phyloP scores from a whole-genome alignment of 2,888 invertebrate genomes.

The Rhamnusium bicolor region DNA sequence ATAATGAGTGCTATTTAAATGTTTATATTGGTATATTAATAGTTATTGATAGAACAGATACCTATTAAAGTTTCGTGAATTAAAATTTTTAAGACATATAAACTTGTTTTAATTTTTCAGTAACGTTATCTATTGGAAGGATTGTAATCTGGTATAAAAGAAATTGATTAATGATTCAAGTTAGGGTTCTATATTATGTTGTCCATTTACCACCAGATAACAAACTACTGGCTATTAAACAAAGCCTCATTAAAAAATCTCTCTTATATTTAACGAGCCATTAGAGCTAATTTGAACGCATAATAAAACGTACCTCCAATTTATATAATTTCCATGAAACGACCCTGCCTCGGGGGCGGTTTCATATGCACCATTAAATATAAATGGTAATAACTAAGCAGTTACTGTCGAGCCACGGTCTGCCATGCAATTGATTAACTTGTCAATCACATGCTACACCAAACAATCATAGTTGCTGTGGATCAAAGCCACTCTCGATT shows the following conservation, averaged over 20 bases:
- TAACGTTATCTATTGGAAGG: no score
- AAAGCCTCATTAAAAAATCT: not conserved
- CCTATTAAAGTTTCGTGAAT: no score
- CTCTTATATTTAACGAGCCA: slow-evolving; percentile 3
- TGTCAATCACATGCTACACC: slow-evolving; percentile 59
- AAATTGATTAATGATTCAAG: not conserved
- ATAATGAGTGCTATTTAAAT: no score
- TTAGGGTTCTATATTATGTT: not conserved
- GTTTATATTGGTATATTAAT: no score
- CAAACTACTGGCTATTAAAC: not conserved
- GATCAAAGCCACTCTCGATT: slow-evolving; percentile 35
- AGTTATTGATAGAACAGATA: no score
- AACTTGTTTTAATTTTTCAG: no score
- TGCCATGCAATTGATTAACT: slow-evolving; percentile 56
- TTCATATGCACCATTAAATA: slow-evolving; percentile 42
- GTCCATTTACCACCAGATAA: not conserved
- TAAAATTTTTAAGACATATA: no score
- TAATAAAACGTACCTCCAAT: slow-evolving; percentile 17
- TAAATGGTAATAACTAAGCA: slow-evolving; percentile 49
- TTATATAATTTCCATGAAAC: slow-evolving; percentile 31
- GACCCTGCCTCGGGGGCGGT: slow-evolving; percentile 21
- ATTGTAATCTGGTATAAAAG: not conserved
- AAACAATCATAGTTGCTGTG: slow-evolving; percentile 53
- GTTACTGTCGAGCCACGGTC: slow-evolving; percentile 37
- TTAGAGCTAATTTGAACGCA: slow-evolving; percentile 22